These are phyloP conservation scores for Zaprionus camerounensis DNA, from an alignment of 1,140 invertebrate genomes.

Conservation along the genomic window DNA sequence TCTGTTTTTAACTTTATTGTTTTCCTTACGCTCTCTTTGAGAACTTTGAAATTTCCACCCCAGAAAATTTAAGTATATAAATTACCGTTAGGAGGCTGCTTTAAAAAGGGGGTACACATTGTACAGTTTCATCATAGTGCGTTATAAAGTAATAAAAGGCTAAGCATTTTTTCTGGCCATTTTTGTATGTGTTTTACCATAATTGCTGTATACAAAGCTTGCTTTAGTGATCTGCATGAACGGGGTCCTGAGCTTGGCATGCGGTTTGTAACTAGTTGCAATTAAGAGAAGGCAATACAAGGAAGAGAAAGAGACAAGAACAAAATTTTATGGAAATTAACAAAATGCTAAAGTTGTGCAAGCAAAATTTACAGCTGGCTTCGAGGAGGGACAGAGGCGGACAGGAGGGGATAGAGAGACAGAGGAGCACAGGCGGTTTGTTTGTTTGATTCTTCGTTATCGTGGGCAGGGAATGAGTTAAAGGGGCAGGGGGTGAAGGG, in stretches of 20 bases:
- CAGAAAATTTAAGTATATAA: slow-evolving; percentile 4
- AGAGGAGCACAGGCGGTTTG: background rate
- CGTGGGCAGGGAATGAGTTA: slow-evolving; percentile 6
- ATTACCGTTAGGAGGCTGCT: background rate
- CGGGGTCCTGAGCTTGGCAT: slow-evolving; percentile 18
- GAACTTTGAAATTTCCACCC: background rate
- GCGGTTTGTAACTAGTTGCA: slow-evolving; percentile 26
- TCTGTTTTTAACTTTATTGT: background rate
- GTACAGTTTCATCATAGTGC: slow-evolving; percentile 26
- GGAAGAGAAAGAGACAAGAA: slow-evolving; percentile 14
- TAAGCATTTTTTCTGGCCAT: background rate
- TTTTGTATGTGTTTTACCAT: background rate
- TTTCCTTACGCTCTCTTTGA: background rate
- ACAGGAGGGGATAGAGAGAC: background rate
- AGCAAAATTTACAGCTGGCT: slow-evolving; percentile 41
- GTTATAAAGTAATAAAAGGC: background rate
- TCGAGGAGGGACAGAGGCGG: background rate
- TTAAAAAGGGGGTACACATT: slow-evolving; percentile 12
- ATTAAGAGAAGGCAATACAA: slow-evolving; percentile 51
- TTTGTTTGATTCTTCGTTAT: slow-evolving; percentile 72
- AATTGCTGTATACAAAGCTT: background rate
- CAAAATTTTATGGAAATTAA: slow-evolving; percentile 66
- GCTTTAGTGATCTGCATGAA: slow-evolving; percentile 5
- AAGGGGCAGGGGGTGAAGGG: background rate
- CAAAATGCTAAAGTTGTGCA: slow-evolving; percentile 35